These are phyloP conservation scores for Agonopterix heracliana DNA, from an alignment of 2,888 invertebrate species.

Conservation along the genomic window DNA sequence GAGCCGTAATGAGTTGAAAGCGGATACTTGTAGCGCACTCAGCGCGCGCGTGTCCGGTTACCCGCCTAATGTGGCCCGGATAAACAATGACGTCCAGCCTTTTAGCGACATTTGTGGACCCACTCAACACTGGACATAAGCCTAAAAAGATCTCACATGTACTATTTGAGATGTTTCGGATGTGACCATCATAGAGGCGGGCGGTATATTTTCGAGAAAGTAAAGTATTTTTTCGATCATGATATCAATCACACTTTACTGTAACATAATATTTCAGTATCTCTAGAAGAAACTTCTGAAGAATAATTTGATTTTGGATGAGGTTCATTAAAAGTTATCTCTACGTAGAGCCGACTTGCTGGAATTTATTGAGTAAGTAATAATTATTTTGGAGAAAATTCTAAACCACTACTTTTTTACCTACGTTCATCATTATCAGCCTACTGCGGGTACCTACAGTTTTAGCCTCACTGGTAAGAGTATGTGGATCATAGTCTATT, in stretches of 20 bases:
- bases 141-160: conserved; percentile 69
- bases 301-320: no score
- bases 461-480: no score
- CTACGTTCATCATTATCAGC: no score
- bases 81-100: conserved; percentile 77
- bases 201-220: background rate
- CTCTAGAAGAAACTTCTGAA: no score
- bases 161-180: conserved; percentile 62
- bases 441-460: no score
- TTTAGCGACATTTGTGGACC: conserved; percentile 76
- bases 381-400: no score
- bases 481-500: no score
- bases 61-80: conserved; percentile 75
- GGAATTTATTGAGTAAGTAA: no score
- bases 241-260: background rate
- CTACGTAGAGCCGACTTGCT: no score
- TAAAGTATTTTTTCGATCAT: background rate
- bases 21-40: conserved; percentile 77
- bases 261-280: no score
- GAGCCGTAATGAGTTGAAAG: conserved; percentile 75
- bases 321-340: no score
- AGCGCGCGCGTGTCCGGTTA: conserved; percentile 75
- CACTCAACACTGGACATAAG: conserved; percentile 73
- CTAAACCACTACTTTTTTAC: no score
- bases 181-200: conserved; percentile 36